Evolutionary conservation across 2,113 vertebrate species (phyloP).

Genomic region (Peromyscus polionotus): DNA sequence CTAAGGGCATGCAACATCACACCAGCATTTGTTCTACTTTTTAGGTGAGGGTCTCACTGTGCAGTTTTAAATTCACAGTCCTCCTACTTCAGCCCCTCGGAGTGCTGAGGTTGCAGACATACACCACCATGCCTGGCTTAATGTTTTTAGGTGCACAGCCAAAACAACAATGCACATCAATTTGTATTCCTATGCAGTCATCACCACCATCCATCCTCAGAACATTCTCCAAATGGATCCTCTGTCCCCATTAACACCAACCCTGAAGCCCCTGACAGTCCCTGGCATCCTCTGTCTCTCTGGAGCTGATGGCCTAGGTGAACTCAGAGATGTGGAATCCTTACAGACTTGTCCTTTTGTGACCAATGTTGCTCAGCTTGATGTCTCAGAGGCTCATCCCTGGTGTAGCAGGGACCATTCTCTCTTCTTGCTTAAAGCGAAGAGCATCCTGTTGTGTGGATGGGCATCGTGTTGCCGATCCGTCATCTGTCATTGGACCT

Average conservation of each 20-base stretch:
- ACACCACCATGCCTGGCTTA: not conserved
- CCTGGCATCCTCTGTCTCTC: not conserved
- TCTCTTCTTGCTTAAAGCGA: not conserved
- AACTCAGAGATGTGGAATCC: not conserved
- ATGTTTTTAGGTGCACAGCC: not conserved
- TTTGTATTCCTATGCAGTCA: too few relatives aligned
- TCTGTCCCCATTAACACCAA: not conserved
- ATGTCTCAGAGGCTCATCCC: not conserved
- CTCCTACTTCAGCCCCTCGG: not conserved
- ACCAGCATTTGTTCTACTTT: not conserved
- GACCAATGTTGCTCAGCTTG: too few relatives aligned
- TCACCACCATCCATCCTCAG: not conserved
- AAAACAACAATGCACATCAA: not conserved
- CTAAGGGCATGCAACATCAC: not conserved
- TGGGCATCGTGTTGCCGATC: not conserved
- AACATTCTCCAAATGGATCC: not conserved
- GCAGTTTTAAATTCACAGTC: not conserved
- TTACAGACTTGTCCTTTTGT: not conserved
- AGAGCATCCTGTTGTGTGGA: too few relatives aligned
- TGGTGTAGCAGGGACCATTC: not conserved
- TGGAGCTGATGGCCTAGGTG: too few relatives aligned
- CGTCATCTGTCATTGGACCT: fast-evolving
- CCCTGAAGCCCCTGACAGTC: not conserved
- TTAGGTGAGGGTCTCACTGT: not conserved
- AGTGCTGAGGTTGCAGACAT: not conserved